Percentiles rank a stretch among this genome's conserved stretches.
Evolutionary conservation across 2,113 vertebrate species (phyloP).

Genomic region (Meleagris gallopavo): DNA sequence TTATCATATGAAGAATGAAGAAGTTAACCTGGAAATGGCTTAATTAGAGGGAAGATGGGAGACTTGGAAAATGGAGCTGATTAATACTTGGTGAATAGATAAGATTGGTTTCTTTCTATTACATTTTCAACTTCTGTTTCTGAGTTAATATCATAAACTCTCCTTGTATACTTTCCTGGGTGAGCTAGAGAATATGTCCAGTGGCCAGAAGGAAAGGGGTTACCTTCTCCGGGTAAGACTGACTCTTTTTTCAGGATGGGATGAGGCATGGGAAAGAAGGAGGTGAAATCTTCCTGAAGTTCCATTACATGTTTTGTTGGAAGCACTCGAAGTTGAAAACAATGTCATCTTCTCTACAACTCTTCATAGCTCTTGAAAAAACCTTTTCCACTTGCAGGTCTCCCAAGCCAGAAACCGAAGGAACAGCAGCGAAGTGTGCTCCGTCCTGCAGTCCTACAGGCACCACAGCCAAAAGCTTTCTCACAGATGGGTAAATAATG

Average conservation of each 20-base stretch:
- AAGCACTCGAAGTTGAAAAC: not conserved
- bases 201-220: not conserved
- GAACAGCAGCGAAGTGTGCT: slow-evolving; percentile 96
- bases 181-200: not conserved
- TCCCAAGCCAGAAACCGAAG: slow-evolving; percentile 97
- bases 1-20: not conserved
- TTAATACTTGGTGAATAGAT: not conserved
- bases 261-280: not conserved
- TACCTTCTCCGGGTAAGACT: not conserved
- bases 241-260: not conserved
- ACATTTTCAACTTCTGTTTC: not conserved
- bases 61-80: not conserved
- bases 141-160: not conserved
- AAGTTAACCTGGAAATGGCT: not conserved
- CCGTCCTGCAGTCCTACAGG: slow-evolving; percentile 93
- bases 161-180: not conserved
- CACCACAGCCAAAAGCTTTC: slow-evolving; percentile 90
- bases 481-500: slow-evolving; percentile 86
- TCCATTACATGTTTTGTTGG: not conserved
- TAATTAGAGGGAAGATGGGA: not conserved
- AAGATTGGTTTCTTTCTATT: not conserved
- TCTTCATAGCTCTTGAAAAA: too few species aligned
- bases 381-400: slow-evolving; percentile 78
- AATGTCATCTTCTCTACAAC: too few species aligned
- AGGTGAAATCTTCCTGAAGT: not conserved